phyloP scores from a whole-genome alignment of 1,140 invertebrate species.

The Rhizoglyphus robini region DNA sequence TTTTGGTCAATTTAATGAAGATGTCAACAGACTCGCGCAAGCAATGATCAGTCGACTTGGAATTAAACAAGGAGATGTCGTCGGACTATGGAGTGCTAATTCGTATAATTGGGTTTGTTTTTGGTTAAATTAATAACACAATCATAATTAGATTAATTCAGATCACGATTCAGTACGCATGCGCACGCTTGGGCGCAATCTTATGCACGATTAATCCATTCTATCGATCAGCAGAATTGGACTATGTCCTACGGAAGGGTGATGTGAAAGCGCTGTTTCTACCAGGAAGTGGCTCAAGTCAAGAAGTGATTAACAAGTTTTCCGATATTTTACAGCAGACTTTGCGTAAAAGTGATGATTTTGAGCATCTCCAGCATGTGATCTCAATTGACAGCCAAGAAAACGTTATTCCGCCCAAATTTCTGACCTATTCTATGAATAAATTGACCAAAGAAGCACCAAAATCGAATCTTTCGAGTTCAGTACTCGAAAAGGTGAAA shows the following conservation, averaged over 20 bases:
- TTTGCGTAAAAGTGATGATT: not conserved
- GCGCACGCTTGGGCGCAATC: conserved; percentile 20
- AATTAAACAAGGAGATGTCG: conserved; percentile 18
- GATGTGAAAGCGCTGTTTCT: conserved; percentile 32
- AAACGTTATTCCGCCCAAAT: not conserved
- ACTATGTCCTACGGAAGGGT: conserved; percentile 18
- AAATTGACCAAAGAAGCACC: conserved; percentile 4
- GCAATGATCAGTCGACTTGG: conserved; percentile 1
- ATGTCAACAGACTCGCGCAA: conserved; percentile 18
- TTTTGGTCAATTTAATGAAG: conserved; percentile 21
- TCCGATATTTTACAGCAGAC: not conserved
- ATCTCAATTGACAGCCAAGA: not conserved
- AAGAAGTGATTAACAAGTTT: not conserved
- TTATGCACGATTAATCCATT: conserved; percentile 22
- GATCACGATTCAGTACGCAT: conserved; percentile 20
- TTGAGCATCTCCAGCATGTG: not conserved
- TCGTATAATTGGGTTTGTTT: conserved; percentile 16
- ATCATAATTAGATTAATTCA: not conserved
- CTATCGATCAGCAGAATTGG: conserved; percentile 20
- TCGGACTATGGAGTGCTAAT: conserved; percentile 22
- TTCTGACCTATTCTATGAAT: not conserved
- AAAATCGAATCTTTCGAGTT: not conserved
- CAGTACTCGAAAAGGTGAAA: not conserved
- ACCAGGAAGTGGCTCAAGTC: not conserved
- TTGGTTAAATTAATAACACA: not conserved